Conservation (phyloP, 2,797 vertebrate genomes). For the Phataginus tricuspis region DNA sequence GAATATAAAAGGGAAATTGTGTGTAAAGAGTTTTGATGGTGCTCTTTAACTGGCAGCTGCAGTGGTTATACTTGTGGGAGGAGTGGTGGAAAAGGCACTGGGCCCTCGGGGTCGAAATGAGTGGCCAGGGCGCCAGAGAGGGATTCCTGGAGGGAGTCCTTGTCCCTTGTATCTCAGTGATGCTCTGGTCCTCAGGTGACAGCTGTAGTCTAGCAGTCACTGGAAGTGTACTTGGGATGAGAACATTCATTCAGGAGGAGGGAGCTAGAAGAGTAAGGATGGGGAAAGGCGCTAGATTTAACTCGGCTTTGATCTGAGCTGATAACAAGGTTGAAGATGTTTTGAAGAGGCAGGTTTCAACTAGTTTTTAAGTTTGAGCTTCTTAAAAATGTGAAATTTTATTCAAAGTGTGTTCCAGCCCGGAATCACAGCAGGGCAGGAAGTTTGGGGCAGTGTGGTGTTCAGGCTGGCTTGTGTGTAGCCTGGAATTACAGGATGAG, state of each 20-base stretch:
- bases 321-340: background rate
- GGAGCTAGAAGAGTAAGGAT: background rate
- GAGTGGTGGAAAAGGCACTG: background rate
- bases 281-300: background rate
- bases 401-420: background rate
- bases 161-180: background rate
- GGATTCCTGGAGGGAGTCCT: background rate
- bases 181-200: background rate
- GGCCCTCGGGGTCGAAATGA: background rate
- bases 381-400: background rate
- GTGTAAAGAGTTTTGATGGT: background rate
- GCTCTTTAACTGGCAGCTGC: background rate
- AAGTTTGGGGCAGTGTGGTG: background rate
- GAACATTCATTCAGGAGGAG: background rate
- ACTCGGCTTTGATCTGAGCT: slow-evolving; percentile 2
- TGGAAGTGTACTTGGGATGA: background rate
- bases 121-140: background rate
- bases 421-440: background rate
- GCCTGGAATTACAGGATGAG: background rate
- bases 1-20: background rate
- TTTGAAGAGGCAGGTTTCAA: background rate
- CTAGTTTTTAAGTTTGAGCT: background rate
- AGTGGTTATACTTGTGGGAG: background rate
- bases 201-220: background rate
- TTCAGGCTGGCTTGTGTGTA: background rate